Conservation (phyloP, 2,888 invertebrate genomes). For the Hermodice carunculata region DNA sequence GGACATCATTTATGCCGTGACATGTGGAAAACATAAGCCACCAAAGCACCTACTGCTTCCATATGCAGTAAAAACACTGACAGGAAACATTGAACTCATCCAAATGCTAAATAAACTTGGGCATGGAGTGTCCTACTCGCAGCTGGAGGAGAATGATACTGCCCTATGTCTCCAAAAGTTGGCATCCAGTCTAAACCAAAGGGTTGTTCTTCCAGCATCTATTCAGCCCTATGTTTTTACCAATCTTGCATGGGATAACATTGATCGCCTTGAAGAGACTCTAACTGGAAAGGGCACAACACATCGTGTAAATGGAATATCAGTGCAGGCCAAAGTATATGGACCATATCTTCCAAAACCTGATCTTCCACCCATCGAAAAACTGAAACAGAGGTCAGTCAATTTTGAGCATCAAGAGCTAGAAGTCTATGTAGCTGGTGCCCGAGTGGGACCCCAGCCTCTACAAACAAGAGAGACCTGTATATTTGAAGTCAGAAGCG, state of each 20-base stretch:
- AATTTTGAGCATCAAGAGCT: conserved; percentile 9
- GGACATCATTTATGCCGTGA: conserved; percentile 19
- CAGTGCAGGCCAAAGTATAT: conserved; percentile 29
- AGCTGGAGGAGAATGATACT: conserved; percentile 30
- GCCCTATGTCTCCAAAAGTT: conserved; percentile 38
- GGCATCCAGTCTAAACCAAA: conserved; percentile 8
- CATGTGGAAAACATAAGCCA: conserved; percentile 14
- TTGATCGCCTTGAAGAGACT: conserved; percentile 43
- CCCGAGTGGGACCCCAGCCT: conserved; percentile 22
- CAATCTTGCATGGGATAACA: conserved; percentile 43
- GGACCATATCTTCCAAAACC: conserved; percentile 14
- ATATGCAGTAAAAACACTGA: conserved; percentile 26
- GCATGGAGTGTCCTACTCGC: conserved; percentile 31
- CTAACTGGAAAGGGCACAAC: conserved; percentile 40
- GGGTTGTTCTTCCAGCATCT: conserved; percentile 21
- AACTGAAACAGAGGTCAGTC: conserved; percentile 20
- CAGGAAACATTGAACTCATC: conserved; percentile 30
- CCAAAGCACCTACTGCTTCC: conserved; percentile 30
- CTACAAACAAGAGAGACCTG: background rate
- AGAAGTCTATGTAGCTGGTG: conserved; percentile 21
- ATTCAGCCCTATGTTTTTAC: conserved; percentile 34
- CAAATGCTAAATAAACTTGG: conserved; percentile 30
- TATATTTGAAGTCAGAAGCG: background rate
- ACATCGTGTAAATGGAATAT: conserved; percentile 45
- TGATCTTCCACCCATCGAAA: conserved; percentile 7